phyloP scores from a whole-genome alignment of 2,797 vertebrate species.

The Pristis pectinata region DNA sequence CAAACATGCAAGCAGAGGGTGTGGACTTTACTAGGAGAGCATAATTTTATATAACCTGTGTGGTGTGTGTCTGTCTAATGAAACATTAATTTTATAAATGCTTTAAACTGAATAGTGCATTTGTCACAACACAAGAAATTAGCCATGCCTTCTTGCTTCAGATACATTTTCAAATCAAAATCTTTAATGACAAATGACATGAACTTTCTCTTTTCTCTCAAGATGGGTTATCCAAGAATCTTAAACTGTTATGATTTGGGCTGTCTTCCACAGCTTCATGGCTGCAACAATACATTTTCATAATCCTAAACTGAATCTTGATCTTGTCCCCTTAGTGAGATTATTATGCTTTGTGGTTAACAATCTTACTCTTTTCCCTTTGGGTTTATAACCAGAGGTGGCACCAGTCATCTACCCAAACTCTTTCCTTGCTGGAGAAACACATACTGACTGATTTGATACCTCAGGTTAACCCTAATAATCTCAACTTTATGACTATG shows the following conservation, averaged over 20 bases:
- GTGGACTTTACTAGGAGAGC: neutral
- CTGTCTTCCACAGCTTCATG: neutral
- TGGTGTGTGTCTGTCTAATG: neutral
- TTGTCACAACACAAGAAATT: neutral
- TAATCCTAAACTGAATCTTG: neutral
- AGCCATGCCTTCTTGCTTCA: neutral
- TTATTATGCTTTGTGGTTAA: neutral
- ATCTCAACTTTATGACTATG: neutral
- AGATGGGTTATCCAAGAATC: neutral
- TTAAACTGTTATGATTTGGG: neutral
- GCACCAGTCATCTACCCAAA: neutral
- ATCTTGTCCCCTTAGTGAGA: neutral
- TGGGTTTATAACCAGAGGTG: neutral
- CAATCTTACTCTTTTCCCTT: neutral
- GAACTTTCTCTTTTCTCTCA: neutral
- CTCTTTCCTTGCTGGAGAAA: neutral
- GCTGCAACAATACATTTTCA: neutral
- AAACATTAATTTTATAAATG: neutral
- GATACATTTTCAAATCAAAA: neutral
- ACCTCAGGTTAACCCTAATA: neutral
- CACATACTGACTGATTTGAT: neutral
- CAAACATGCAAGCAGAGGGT: neutral
- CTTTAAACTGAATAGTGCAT: neutral
- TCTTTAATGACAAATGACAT: neutral
- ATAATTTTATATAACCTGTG: neutral